Evolutionary conservation across 2,888 invertebrate genomes (phyloP).

Genomic region (Clanis bilineata): DNA sequence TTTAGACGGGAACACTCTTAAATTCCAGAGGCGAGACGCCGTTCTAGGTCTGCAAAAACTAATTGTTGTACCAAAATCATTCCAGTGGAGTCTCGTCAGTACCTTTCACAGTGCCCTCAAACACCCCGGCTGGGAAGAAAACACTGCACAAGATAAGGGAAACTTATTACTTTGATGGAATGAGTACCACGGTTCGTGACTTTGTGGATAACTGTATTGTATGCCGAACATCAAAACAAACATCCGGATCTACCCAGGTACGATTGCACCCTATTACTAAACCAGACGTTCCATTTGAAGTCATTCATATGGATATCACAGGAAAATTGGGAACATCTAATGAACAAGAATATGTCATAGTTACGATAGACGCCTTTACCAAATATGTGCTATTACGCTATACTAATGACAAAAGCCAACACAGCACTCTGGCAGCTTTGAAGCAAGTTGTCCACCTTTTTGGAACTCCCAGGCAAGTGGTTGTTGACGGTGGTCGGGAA

Average conservation of each 20-base stretch:
- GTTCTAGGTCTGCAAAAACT: background rate
- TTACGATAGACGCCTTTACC: constrained; percentile 35
- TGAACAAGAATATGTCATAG: constrained; percentile 32
- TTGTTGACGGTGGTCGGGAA: constrained; percentile 31
- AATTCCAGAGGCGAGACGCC: too few relatives aligned
- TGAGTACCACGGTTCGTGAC: constrained; percentile 27
- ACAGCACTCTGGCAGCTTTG: constrained; percentile 24
- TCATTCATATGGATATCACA: constrained; percentile 33
- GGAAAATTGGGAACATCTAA: constrained; percentile 38
- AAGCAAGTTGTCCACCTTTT: constrained; percentile 31
- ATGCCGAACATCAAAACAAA: constrained; percentile 33
- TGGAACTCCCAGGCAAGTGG: constrained; percentile 28
- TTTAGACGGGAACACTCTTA: too few relatives aligned
- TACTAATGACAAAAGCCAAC: constrained; percentile 23
- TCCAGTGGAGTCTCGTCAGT: constrained; percentile 24
- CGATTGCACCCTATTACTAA: background rate
- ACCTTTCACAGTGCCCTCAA: constrained; percentile 28
- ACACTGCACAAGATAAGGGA: constrained; percentile 29
- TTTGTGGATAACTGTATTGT: constrained; percentile 33
- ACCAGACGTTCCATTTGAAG: background rate
- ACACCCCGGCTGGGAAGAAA: constrained; percentile 34
- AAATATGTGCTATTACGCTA: constrained; percentile 32
- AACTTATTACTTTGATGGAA: constrained; percentile 30
- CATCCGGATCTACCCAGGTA: constrained; percentile 33
- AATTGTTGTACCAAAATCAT: background rate